Evolutionary conservation across 2,113 vertebrate genomes (phyloP), one percentile per base, ranked within the genome.

Genomic region (Peucedramus taeniatus): DNA sequence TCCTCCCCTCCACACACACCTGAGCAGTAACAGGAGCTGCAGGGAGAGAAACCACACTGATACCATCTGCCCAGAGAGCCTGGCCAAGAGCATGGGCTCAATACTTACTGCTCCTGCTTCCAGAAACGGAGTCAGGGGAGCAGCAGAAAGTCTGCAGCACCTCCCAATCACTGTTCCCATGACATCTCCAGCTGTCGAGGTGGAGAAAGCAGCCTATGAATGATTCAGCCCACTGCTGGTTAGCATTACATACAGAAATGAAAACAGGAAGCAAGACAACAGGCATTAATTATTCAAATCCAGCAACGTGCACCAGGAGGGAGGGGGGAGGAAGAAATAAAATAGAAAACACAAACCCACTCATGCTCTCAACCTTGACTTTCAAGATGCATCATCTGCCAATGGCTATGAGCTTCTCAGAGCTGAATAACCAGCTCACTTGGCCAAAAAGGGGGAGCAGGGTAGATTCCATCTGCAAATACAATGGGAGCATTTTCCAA

Each of bases 221-320:
- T 96, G 96, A 97, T 97, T 97, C 95, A 97, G 81, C 83, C 66
- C 95, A 28, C 71, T 70, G 75, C 77, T 83, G 94, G 96, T 86
- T 94, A 94, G 90, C 81, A 8, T 97, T 96, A 95, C 96, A 71
- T 51, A 75, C 59, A 87, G 94, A 91, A 94, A 86, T 83, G 96
- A 96, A 95, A 96, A 96, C 95, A 95, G 95, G 96, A 94, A 96
- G 91, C 91, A 85, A 91, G 83, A 86, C 91, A 94, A 97, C 89
- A 82, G 27, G 60, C 74, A 97, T 97, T 65, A 97, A 97, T 97
- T 96, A 97, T 97, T 96, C 96, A 97, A 89, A 85, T 75, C 64
- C 85, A 91, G 91, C 92, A 89, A 91, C 57, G 15, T 1, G 5
- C 79, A 96, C 78, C 76, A 19, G 51, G 42, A 75, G 83, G 61